Base-by-base conservation (phyloP, 2,113 vertebrate genomes). In the Nycticorax nycticorax region DNA sequence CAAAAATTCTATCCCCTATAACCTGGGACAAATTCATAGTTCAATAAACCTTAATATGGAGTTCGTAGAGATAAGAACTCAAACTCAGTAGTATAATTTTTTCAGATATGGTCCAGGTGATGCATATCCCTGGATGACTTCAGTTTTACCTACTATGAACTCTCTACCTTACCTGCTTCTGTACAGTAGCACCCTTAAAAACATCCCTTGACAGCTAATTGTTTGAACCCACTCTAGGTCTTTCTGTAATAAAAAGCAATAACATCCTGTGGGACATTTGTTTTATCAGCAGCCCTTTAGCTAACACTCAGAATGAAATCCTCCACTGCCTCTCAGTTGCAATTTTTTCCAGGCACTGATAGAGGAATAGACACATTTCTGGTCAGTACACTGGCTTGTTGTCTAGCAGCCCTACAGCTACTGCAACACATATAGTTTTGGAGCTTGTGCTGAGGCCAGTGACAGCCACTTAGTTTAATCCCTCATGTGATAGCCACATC, bases 231-330 rank as follows among this genome's bases (percentile, higher is more conserved):
- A 62, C 67, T 85, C 68, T 88, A 92, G 53, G 64, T 43, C n/a
- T 66, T 75, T 84, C 56, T 79, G 35, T 88, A 96, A 96, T 75
- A 97, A 96, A 97, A 92, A 90, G 69, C 37, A 89, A 63, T 66
- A 78, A 72, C 45, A 68, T 95, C 93, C 93, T 91, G 69, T 93
- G 80, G 83, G 91, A 96, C 82, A 45, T 92, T 83, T 89, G 55
- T 88, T 94, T 91, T 97, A 95, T 96, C 96, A 96, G 60, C 71
- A 95, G 45, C 67, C 63, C 41, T 95, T 95, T 89, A 73, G 85
- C 87, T 96, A 95, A 95, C 73, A 78, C 89, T 95, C 87, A 81
- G 93, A 92, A 89, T 47, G 35, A 94, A 95, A 97, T 95, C 60
- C 93, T 96, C 63, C 23, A 28, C 50, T 72, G 62, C 72, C 41